phyloP scores from a whole-genome alignment of 2,797 vertebrate species.

The Orientallactaga sibirica region DNA sequence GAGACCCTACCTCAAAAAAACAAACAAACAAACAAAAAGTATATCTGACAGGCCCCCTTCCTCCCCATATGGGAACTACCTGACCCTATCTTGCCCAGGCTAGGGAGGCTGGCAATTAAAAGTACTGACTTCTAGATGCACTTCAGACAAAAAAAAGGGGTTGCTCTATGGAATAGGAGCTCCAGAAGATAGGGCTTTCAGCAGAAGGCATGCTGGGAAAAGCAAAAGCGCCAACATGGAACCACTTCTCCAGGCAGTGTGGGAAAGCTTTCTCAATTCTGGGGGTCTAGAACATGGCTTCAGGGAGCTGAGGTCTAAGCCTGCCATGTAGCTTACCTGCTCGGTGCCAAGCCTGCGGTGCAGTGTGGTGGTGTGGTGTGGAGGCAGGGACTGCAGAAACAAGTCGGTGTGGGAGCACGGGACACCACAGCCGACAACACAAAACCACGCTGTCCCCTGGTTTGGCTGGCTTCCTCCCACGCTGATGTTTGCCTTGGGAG shows the following conservation, averaged over 20 bases:
- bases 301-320: not conserved
- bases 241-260: not conserved
- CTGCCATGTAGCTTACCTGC: accelerated
- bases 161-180: accelerated
- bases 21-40: too few species aligned
- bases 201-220: not conserved
- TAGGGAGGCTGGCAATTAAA: not conserved
- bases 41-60: too few species aligned
- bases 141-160: not conserved
- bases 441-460: accelerated
- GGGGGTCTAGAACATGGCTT: not conserved
- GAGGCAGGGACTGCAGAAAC: not conserved
- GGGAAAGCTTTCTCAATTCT: not conserved
- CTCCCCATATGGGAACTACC: not conserved
- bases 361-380: not conserved
- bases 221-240: not conserved
- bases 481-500: not conserved
- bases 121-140: not conserved
- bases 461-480: accelerated
- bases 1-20: too few species aligned
- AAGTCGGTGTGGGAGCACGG: accelerated
- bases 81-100: not conserved
- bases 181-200: not conserved
- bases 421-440: not conserved
- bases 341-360: not conserved